These are phyloP conservation scores for Chondrosia reniformis DNA, from an alignment of 37 sponge, comb jelly and placozoan genomes.

Conservation along the genomic window DNA sequence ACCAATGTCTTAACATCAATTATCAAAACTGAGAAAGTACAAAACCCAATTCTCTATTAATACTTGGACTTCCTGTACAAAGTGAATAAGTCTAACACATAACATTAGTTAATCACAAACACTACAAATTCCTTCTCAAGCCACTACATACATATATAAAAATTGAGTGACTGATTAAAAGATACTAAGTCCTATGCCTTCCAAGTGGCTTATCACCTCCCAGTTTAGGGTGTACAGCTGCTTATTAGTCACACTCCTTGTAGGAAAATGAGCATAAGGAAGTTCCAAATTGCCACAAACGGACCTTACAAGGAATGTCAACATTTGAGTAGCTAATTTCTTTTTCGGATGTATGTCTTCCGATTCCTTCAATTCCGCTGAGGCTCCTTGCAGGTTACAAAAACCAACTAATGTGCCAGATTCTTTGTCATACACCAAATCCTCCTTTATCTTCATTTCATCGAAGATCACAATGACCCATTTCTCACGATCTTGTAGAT, in stretches of 20 bases:
- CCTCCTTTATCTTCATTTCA: conserved; percentile 31
- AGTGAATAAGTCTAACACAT: no score
- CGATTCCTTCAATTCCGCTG: neutral
- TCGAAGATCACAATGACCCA: conserved; percentile 1
- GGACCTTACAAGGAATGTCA: neutral
- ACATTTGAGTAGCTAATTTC: conserved; percentile 1
- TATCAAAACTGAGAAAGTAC: no score
- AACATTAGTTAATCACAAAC: no score
- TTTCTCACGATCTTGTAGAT: no score
- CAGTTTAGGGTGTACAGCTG: conserved; percentile 2
- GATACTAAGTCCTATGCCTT: neutral
- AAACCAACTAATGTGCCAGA: conserved; percentile 4
- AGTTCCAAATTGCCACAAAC: neutral
- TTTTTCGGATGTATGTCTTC: no score
- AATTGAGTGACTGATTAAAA: neutral
- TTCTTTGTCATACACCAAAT: conserved; percentile 26
- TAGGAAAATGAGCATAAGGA: conserved; percentile 20
- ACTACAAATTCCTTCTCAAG: conserved; percentile 34
- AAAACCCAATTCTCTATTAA: no score
- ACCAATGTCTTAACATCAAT: no score
- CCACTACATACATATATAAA: conserved; percentile 27
- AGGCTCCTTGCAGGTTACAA: neutral
- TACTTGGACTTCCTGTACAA: no score
- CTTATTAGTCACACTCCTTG: neutral
- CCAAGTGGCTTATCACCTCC: neutral